phyloP scores from a whole-genome alignment of 1,140 invertebrate genomes.

The Pissodes strobi region DNA sequence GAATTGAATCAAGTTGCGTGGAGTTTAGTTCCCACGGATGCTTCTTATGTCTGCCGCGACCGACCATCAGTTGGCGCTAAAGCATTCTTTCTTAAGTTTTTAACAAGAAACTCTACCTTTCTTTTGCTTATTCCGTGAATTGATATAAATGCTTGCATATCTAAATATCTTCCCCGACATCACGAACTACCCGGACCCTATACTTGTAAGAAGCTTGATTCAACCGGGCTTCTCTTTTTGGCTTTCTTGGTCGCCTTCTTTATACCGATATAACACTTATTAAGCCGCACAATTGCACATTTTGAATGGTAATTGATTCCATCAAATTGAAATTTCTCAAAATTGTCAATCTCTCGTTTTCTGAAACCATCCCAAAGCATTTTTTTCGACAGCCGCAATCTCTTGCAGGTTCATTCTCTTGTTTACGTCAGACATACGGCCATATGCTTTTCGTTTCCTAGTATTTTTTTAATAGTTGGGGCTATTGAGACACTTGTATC shows the following conservation, averaged over 20 bases:
- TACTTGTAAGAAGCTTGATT: too few species aligned
- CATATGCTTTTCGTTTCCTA: too few species aligned
- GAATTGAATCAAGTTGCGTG: slow-evolving; percentile 16
- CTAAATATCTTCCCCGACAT: too few species aligned
- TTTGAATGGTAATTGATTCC: slow-evolving; percentile 34
- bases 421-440: too few species aligned
- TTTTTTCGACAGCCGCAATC: slow-evolving; percentile 15
- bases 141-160: background rate
- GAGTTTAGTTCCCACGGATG: background rate
- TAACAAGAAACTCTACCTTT: slow-evolving; percentile 1
- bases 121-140: too few species aligned
- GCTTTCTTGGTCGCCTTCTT: slow-evolving; percentile 18
- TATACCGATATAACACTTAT: slow-evolving; percentile 12
- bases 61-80: background rate
- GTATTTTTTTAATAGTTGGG: too few species aligned
- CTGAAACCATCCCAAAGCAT: slow-evolving; percentile 22
- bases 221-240: background rate
- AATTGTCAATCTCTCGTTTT: background rate
- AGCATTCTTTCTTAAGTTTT: slow-evolving; percentile 2
- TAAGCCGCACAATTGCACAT: slow-evolving; percentile 26
- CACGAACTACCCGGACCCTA: too few species aligned
- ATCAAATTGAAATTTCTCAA: slow-evolving; percentile 22
- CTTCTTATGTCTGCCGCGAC: slow-evolving; percentile 4
- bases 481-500: too few species aligned
- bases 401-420: too few species aligned